Conservation (phyloP, 1,140 invertebrate genomes). For the Drosophila melanica region DNA sequence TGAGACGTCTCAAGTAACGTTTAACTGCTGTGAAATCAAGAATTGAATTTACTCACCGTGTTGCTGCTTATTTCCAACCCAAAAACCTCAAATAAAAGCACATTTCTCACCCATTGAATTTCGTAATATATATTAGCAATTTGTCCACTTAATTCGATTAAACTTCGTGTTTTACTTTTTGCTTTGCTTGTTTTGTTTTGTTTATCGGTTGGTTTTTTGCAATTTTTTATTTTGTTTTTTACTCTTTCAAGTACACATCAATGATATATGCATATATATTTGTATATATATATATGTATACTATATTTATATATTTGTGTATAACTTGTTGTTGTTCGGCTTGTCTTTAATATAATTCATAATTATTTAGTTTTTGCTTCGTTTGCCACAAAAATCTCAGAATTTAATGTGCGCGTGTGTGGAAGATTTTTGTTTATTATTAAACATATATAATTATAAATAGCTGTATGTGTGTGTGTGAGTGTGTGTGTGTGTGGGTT, state of each 20-base stretch:
- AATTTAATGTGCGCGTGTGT: slow-evolving; percentile 20
- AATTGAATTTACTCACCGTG: not conserved
- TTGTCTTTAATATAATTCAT: slow-evolving; percentile 64
- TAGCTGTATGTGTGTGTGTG: slow-evolving; percentile 29
- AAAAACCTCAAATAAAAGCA: slow-evolving; percentile 17
- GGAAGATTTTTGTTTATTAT: slow-evolving; percentile 36
- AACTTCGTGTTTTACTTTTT: slow-evolving; percentile 61
- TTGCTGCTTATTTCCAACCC: not conserved
- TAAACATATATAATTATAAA: slow-evolving; percentile 53
- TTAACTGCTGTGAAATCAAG: too few relatives aligned
- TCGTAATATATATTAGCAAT: slow-evolving; percentile 77
- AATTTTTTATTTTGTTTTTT: slow-evolving; percentile 51
- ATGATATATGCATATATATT: slow-evolving; percentile 54
- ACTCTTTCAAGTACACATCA: slow-evolving; percentile 74
- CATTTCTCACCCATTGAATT: slow-evolving; percentile 37
- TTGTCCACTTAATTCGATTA: slow-evolving; percentile 78
- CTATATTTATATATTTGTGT: slow-evolving; percentile 37
- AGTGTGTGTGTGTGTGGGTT: not conserved
- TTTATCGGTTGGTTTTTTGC: slow-evolving; percentile 11
- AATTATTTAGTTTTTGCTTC: slow-evolving; percentile 38
- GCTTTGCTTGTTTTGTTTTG: slow-evolving; percentile 38
- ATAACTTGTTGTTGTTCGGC: slow-evolving; percentile 47
- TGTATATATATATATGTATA: slow-evolving; percentile 34
- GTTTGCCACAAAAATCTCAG: slow-evolving; percentile 64
- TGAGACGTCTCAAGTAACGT: too few relatives aligned